Percentiles rank a stretch among this genome's conserved stretches.
These are phyloP conservation scores for Ochotona princeps DNA, from an alignment of 2,113 vertebrate genomes.

Conservation along the genomic window DNA sequence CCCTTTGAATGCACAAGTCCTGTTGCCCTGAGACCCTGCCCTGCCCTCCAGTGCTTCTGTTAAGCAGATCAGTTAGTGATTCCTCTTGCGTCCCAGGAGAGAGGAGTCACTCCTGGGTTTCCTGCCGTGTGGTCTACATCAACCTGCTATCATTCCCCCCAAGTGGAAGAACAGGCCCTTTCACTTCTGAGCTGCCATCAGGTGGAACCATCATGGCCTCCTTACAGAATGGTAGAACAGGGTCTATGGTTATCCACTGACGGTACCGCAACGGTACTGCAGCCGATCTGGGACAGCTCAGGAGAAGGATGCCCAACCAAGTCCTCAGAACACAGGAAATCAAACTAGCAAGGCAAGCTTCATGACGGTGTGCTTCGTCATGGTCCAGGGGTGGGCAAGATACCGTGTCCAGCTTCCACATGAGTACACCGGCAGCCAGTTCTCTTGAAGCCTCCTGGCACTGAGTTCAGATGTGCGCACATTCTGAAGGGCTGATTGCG, in stretches of 20 bases:
- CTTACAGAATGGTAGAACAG: neutral
- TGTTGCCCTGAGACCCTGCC: neutral
- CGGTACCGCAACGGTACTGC: neutral
- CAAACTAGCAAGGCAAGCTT: neutral
- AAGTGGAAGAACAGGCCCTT: neutral
- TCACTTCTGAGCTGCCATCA: neutral
- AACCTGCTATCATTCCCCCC: neutral
- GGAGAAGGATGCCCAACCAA: neutral
- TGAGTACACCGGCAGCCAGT: neutral
- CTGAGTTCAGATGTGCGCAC: neutral
- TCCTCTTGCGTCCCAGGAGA: neutral
- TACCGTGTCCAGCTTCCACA: neutral
- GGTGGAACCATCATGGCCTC: neutral
- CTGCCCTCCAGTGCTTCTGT: neutral
- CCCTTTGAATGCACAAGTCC: neutral
- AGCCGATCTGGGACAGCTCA: neutral
- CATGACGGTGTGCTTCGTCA: neutral
- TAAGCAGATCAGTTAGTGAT: neutral
- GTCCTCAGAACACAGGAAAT: neutral
- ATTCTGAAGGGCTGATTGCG: constrained; percentile 41
- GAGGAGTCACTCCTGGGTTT: neutral
- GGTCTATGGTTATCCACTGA: no score
- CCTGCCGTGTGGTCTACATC: neutral
- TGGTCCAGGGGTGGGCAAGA: neutral
- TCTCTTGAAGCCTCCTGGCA: constrained; percentile 26